A percentile compares a stretch with the other conserved stretches of the same genome.
phyloP scores from a whole-genome alignment of 2,113 vertebrate species.

The Empidonax traillii region DNA sequence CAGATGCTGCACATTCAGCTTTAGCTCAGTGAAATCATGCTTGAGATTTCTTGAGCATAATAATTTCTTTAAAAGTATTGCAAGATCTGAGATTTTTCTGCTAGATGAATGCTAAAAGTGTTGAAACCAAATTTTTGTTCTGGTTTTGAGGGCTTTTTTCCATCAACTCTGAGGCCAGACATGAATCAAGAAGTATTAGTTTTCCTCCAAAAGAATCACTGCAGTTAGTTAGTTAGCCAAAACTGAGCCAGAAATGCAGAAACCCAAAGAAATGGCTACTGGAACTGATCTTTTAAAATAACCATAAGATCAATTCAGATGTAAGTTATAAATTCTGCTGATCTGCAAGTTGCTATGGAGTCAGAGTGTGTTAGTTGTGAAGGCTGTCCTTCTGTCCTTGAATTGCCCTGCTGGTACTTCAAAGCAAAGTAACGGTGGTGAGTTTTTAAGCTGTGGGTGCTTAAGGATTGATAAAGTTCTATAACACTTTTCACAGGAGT shows the following conservation, averaged over 20 bases:
- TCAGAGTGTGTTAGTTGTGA: neutral
- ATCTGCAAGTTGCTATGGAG: neutral
- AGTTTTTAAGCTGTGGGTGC: neutral
- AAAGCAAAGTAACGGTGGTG: neutral
- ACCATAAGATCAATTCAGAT: neutral
- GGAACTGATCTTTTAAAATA: neutral
- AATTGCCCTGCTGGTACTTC: neutral
- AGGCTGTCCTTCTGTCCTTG: neutral
- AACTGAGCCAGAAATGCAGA: neutral
- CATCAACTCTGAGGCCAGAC: neutral
- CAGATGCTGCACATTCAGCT: neutral
- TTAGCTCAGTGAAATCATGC: neutral
- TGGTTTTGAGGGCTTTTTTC: neutral
- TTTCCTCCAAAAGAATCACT: neutral
- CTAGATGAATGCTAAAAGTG: neutral
- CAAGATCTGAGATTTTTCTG: neutral
- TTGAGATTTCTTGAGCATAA: neutral
- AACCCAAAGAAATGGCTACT: neutral
- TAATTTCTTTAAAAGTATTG: neutral
- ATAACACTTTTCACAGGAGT: neutral
- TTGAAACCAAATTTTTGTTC: neutral
- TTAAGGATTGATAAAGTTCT: neutral
- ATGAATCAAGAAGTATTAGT: neutral
- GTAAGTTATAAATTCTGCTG: neutral
- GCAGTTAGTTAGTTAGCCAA: neutral